phyloP scores from a whole-genome alignment of 2,113 vertebrate species.

The Corydoras maculifer region DNA sequence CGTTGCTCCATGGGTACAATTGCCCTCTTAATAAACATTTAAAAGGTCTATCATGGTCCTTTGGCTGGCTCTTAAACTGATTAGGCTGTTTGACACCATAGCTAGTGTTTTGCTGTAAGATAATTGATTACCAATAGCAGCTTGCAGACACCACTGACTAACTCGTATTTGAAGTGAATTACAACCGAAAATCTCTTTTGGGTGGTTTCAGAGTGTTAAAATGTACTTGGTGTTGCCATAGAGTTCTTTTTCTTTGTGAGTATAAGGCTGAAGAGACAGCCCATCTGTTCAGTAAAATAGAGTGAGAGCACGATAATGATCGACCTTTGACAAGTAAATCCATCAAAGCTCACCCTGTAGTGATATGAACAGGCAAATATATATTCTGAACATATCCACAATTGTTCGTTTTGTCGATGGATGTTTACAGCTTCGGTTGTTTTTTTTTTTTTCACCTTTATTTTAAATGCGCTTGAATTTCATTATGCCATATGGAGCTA shows the following conservation, averaged over 20 bases:
- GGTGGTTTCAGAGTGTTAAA: background rate
- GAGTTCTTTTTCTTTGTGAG: slow-evolving; percentile 14
- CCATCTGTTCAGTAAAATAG: slow-evolving; percentile 26
- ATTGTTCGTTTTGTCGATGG: background rate
- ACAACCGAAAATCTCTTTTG: slow-evolving; percentile 14
- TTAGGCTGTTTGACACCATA: slow-evolving; percentile 11
- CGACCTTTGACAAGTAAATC: slow-evolving; percentile 29
- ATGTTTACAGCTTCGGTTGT: slow-evolving; percentile 1
- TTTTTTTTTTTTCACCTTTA: background rate
- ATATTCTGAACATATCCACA: slow-evolving; percentile 15
- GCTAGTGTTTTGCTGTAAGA: slow-evolving; percentile 45
- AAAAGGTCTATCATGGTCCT: slow-evolving; percentile 33
- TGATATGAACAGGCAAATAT: slow-evolving; percentile 30
- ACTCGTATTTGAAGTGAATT: slow-evolving; percentile 19
- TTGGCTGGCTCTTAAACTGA: slow-evolving; percentile 13
- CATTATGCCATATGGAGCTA: slow-evolving; percentile 13
- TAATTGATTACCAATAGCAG: slow-evolving; percentile 54
- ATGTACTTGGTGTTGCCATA: slow-evolving; percentile 12
- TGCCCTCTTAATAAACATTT: slow-evolving; percentile 44
- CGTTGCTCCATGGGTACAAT: slow-evolving; percentile 48
- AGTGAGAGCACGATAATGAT: slow-evolving; percentile 31
- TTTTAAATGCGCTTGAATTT: background rate
- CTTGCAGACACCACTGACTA: slow-evolving; percentile 16
- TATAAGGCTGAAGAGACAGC: slow-evolving; percentile 14
- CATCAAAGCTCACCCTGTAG: slow-evolving; percentile 20